These are phyloP conservation scores for Ariopsis seemanni DNA, from an alignment of 2,113 vertebrate genomes.

Conservation along the genomic window DNA sequence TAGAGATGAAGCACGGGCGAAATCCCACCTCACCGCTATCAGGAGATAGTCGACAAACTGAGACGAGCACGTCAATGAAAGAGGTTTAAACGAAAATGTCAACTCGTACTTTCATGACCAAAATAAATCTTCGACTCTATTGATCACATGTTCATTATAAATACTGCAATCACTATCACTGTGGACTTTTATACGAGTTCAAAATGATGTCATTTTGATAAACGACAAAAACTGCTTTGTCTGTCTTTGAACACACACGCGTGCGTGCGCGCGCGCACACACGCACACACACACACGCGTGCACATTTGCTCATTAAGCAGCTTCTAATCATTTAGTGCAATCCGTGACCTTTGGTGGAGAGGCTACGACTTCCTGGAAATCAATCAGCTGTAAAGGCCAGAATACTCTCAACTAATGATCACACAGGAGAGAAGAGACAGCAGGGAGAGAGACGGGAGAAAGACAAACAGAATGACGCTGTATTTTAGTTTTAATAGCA, in stretches of 20 bases:
- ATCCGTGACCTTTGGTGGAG: slow-evolving; percentile 48
- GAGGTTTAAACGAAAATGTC: not conserved
- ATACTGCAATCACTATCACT: not conserved
- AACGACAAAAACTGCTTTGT: not conserved
- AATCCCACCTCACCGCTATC: not conserved
- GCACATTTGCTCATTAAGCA: slow-evolving; percentile 33
- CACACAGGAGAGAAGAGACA: slow-evolving; percentile 18
- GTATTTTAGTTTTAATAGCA: not conserved
- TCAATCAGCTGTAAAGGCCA: slow-evolving; percentile 54
- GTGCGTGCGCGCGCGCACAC: not conserved
- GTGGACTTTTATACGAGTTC: not conserved
- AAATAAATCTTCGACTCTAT: not conserved
- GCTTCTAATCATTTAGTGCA: slow-evolving; percentile 51
- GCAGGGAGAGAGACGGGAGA: not conserved
- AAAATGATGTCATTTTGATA: not conserved
- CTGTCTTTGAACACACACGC: not conserved
- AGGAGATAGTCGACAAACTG: not conserved
- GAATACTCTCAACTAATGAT: slow-evolving; percentile 43
- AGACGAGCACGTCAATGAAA: not conserved
- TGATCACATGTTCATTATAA: not conserved
- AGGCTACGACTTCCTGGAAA: slow-evolving; percentile 33
- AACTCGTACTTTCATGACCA: too few relatives aligned
- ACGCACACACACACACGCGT: slow-evolving; percentile 8
- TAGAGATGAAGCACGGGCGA: not conserved
- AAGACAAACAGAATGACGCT: not conserved